Percentiles rank a stretch among this genome's conserved stretches.
These are phyloP conservation scores for Megaustenia siamemsis DNA, from an alignment of 2,888 invertebrate species.

Conservation along the genomic window DNA sequence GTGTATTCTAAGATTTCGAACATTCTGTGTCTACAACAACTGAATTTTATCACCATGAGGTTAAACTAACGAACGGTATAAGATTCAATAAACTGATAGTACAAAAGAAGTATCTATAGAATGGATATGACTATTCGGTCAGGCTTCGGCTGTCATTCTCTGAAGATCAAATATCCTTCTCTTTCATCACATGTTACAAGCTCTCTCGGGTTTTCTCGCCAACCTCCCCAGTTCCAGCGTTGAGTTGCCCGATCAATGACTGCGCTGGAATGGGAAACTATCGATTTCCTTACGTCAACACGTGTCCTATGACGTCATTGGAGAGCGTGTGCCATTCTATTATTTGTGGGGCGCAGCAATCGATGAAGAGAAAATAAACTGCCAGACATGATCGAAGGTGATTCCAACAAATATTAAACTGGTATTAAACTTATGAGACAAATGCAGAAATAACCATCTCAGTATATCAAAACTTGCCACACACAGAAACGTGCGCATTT, in stretches of 20 bases:
- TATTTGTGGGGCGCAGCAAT: neutral
- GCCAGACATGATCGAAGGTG: neutral
- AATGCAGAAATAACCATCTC: no score
- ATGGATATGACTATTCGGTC: neutral
- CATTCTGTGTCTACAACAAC: no score
- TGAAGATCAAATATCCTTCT: neutral
- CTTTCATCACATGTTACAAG: constrained; percentile 1
- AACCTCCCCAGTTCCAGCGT: constrained; percentile 17
- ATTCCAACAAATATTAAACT: neutral
- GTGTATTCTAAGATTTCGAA: no score
- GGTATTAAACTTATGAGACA: no score
- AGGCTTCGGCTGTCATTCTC: neutral
- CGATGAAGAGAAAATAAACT: neutral
- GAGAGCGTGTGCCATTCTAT: neutral
- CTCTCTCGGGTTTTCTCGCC: neutral
- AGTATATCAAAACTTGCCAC: no score
- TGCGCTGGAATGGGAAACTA: constrained; percentile 39
- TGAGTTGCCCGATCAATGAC: constrained; percentile 17
- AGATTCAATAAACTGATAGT: neutral
- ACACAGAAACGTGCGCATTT: no score
- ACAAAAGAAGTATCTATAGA: neutral
- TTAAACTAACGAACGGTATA: no score
- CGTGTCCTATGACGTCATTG: constrained; percentile 44
- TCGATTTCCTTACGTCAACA: constrained; percentile 51
- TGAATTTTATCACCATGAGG: no score